These are phyloP conservation scores for Sylvilagus floridanus DNA, from an alignment of 2,797 vertebrate genomes.

Conservation along the genomic window DNA sequence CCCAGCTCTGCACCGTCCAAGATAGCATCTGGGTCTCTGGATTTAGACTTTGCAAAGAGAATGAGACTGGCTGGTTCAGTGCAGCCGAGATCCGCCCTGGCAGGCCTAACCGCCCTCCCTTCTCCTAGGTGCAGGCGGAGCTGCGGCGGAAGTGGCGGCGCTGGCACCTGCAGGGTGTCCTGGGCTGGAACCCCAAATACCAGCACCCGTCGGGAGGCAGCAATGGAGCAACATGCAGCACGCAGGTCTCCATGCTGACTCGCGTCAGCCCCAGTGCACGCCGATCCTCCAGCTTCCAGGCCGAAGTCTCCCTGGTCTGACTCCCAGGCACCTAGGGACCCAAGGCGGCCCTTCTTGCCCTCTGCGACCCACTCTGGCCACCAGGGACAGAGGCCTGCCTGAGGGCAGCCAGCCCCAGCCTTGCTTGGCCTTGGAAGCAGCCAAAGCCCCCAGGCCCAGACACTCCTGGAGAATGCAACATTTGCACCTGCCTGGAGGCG, in stretches of 20 bases:
- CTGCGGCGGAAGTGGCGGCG: slow-evolving; percentile 97
- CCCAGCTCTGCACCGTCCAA: not conserved
- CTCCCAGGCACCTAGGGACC: not conserved
- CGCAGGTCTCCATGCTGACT: slow-evolving; percentile 97
- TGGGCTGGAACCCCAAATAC: slow-evolving; percentile 93
- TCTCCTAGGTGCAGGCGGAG: slow-evolving; percentile 94
- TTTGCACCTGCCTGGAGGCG: not conserved
- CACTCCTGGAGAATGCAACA: not conserved
- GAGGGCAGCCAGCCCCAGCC: not conserved
- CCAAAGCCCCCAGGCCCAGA: not conserved
- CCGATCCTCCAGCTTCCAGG: slow-evolving; percentile 90
- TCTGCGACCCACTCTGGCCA: not conserved
- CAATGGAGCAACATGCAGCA: slow-evolving; percentile 96
- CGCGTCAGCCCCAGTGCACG: slow-evolving; percentile 94
- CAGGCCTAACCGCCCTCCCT: not conserved
- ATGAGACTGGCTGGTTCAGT: not conserved
- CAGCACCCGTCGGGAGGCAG: slow-evolving; percentile 95
- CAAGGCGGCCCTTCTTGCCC: not conserved
- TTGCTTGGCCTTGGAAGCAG: slow-evolving; percentile 18
- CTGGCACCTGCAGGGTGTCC: slow-evolving; percentile 94
- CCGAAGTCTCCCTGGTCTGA: slow-evolving; percentile 89
- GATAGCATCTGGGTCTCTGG: not conserved
- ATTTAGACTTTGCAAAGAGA: not conserved
- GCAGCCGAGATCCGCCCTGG: not conserved
- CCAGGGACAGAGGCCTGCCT: not conserved